These are phyloP conservation scores for Orussus abietinus DNA, from an alignment of 1,140 invertebrate genomes.

Conservation along the genomic window DNA sequence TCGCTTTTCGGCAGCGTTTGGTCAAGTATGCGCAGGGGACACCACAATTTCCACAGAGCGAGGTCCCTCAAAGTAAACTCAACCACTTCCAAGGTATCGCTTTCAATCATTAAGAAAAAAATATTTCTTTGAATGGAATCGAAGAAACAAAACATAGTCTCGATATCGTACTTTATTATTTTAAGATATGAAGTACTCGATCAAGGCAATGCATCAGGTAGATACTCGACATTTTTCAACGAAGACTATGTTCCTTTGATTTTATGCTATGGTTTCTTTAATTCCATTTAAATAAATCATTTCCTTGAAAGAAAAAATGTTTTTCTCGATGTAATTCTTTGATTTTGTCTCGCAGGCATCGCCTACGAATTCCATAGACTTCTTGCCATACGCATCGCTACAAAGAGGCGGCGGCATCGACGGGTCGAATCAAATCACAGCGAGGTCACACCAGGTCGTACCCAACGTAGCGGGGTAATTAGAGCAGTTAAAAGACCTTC, in stretches of 20 bases:
- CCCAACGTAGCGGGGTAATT: conserved; percentile 52
- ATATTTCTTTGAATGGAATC: not conserved
- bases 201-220: too few relatives aligned
- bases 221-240: too few relatives aligned
- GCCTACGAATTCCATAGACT: conserved; percentile 59
- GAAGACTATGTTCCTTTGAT: too few relatives aligned
- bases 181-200: too few relatives aligned
- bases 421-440: conserved; percentile 50
- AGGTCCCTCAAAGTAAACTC: conserved; percentile 61
- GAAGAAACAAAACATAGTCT: not conserved
- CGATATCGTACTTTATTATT: too few relatives aligned
- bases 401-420: conserved; percentile 47
- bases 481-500: too few relatives aligned
- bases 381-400: conserved; percentile 61
- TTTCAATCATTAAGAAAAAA: conserved; percentile 7
- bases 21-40: conserved; percentile 78
- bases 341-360: too few relatives aligned
- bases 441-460: conserved; percentile 51
- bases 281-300: too few relatives aligned
- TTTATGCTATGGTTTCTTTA: too few relatives aligned
- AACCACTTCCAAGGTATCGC: conserved; percentile 40
- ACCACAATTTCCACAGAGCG: conserved; percentile 58
- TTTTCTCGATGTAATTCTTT: too few relatives aligned
- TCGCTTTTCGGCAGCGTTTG: conserved; percentile 93
- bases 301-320: too few relatives aligned